A percentile compares a stretch with the other conserved stretches of the same genome.
These are phyloP conservation scores for Zosterops borbonicus DNA, from an alignment of 2,113 vertebrate species.

Conservation along the genomic window DNA sequence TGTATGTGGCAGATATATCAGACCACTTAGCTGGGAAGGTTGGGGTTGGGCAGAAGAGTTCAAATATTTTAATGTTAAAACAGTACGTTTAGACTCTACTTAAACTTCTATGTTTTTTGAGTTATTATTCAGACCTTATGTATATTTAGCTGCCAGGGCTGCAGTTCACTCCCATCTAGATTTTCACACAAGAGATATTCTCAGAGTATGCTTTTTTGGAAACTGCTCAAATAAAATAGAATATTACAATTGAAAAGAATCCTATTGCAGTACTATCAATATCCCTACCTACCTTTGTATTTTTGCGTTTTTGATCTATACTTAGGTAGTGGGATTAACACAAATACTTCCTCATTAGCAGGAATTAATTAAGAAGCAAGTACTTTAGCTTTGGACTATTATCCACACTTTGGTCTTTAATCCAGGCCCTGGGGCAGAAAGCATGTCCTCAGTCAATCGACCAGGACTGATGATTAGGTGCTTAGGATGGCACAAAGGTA, in stretches of 20 bases:
- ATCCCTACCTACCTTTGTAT: not conserved
- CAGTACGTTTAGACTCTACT: not conserved
- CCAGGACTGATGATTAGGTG: not conserved
- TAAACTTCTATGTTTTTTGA: not conserved
- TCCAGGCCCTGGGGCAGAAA: not conserved
- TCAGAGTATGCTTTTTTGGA: not conserved
- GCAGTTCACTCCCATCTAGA: not conserved
- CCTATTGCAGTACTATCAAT: not conserved
- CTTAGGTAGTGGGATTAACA: not conserved
- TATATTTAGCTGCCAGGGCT: not conserved
- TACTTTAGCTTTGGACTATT: not conserved
- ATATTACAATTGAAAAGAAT: not conserved
- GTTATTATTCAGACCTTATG: not conserved
- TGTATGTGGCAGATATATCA: not conserved
- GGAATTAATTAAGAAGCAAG: not conserved
- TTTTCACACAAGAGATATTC: not conserved
- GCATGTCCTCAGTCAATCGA: not conserved
- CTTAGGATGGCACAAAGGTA: not conserved
- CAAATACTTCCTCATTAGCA: not conserved
- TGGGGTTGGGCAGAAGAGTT: not conserved
- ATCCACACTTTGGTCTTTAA: not conserved
- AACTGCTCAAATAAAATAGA: not conserved
- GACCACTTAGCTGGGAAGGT: not conserved
- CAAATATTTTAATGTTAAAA: not conserved
- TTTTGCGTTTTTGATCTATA: not conserved